A percentile compares a stretch with the other conserved stretches of the same genome.
Evolutionary conservation across 2,113 vertebrate species (phyloP).

Genomic region (Hirundichthys speculiger): DNA sequence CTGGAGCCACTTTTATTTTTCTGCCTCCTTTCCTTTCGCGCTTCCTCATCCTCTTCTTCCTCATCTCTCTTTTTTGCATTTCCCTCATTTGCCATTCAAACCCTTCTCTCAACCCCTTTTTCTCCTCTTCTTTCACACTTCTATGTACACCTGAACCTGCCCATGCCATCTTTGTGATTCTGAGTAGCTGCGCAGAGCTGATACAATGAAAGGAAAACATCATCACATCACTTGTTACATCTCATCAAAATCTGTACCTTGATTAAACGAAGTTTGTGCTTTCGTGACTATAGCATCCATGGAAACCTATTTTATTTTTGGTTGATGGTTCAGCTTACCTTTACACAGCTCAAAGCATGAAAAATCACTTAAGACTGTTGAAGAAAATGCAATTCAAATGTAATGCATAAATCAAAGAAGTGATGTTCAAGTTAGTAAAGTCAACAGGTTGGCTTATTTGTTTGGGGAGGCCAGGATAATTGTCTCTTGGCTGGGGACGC

Average conservation of each 20-base stretch:
- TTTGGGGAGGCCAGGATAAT: conserved; percentile 23
- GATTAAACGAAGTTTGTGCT: conserved; percentile 27
- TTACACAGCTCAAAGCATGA: not conserved
- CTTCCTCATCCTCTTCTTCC: conserved; percentile 21
- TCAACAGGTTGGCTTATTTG: conserved; percentile 37
- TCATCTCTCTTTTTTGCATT: not conserved
- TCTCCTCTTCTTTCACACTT: conserved; percentile 22
- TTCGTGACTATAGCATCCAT: conserved; percentile 28
- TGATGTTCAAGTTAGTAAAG: conserved; percentile 27
- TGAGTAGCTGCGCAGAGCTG: conserved; percentile 13
- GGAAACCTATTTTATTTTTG: conserved; percentile 35
- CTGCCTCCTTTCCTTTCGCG: conserved; percentile 36
- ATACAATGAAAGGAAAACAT: conserved; percentile 14
- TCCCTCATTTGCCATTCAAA: too few relatives aligned
- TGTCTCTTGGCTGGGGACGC: conserved; percentile 34
- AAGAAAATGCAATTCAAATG: conserved; percentile 1
- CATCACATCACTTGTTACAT: conserved; percentile 9
- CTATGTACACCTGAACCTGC: conserved; percentile 6
- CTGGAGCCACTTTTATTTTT: conserved; percentile 48
- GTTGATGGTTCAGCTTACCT: conserved; percentile 16
- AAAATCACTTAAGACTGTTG: conserved; percentile 1
- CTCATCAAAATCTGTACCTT: conserved; percentile 6
- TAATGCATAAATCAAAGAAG: conserved; percentile 5
- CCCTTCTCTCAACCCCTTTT: not conserved
- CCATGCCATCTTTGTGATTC: conserved; percentile 14